Percentiles rank a stretch among this genome's conserved stretches.
phyloP scores from a whole-genome alignment of 2,888 invertebrate species.

The Allacma fusca region DNA sequence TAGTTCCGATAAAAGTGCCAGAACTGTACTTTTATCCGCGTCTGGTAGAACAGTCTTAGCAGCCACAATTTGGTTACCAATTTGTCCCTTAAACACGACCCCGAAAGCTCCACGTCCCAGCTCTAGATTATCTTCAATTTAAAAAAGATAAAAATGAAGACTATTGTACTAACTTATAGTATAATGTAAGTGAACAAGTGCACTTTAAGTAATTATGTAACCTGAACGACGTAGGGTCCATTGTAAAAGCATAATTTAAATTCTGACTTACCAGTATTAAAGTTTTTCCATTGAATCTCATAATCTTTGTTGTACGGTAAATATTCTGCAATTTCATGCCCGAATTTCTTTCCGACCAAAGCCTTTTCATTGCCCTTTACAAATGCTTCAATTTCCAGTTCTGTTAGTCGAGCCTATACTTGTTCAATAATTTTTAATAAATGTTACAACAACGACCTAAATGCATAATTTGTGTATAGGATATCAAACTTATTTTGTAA shows the following conservation, averaged over 20 bases:
- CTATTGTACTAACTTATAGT: too few relatives aligned
- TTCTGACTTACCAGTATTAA: not conserved
- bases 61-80: not conserved
- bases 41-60: constrained; percentile 2
- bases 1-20: constrained; percentile 20
- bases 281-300: not conserved
- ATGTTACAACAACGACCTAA: too few relatives aligned
- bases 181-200: too few relatives aligned
- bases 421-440: too few relatives aligned
- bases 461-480: too few relatives aligned
- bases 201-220: too few relatives aligned
- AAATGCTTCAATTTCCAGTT: constrained; percentile 21
- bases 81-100: not conserved
- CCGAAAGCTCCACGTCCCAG: constrained; percentile 15
- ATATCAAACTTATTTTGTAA: too few relatives aligned
- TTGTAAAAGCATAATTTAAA: too few relatives aligned
- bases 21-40: not conserved
- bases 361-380: constrained; percentile 20
- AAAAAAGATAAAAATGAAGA: too few relatives aligned
- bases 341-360: not conserved
- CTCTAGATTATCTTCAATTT: not conserved
- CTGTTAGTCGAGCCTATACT: constrained; percentile 6
- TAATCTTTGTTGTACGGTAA: constrained; percentile 29
- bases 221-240: too few relatives aligned
- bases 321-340: constrained; percentile 28